Conservation (phyloP, 2,888 invertebrate species). For the Drosophila atroscutellata region DNA sequence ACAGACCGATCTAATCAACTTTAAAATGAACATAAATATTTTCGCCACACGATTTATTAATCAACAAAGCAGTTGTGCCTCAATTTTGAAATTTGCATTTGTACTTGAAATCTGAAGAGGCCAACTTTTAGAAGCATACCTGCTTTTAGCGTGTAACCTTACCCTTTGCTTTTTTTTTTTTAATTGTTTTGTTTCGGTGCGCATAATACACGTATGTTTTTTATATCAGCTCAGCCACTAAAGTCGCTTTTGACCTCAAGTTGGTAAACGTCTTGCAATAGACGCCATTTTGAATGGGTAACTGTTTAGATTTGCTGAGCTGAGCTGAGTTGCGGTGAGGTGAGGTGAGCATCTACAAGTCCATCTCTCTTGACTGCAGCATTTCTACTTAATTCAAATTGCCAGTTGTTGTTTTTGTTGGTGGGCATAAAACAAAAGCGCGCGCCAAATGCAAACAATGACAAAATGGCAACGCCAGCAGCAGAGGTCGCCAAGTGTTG, state of each 20-base stretch:
- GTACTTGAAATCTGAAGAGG: not conserved
- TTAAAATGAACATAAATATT: not conserved
- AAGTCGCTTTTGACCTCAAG: conserved; percentile 3
- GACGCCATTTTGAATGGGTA: conserved; percentile 11
- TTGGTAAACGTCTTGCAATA: not conserved
- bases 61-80: not conserved
- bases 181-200: not conserved
- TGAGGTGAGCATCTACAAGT: conserved; percentile 38
- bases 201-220: not conserved
- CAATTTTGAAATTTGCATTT: not conserved
- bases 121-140: not conserved
- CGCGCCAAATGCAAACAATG: conserved; percentile 79
- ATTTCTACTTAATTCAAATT: conserved; percentile 44
- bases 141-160: not conserved
- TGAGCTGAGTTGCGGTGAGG: conserved; percentile 1
- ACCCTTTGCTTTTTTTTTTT: not conserved
- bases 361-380: conserved; percentile 12
- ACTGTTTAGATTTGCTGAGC: conserved; percentile 5
- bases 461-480: conserved; percentile 74
- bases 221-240: not conserved
- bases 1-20: not conserved
- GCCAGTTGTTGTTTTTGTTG: conserved; percentile 34
- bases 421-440: conserved; percentile 60
- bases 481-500: conserved; percentile 63
- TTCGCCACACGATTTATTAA: not conserved